phyloP scores from a whole-genome alignment of 2,888 invertebrate genomes.

The Pachymerium ferrugineum region DNA sequence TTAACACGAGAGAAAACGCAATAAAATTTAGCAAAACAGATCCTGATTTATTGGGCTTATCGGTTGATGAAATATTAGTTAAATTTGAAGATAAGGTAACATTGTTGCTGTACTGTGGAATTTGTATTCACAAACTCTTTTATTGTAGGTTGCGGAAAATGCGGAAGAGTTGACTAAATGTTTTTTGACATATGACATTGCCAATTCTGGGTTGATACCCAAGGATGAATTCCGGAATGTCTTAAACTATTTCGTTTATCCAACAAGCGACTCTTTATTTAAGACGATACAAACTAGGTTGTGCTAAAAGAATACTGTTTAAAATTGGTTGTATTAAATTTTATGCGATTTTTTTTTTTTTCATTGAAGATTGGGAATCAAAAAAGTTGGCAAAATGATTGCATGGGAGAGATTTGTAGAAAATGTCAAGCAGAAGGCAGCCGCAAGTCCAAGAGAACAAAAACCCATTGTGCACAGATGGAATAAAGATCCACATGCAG shows the following conservation, averaged over 20 bases:
- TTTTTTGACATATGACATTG: background rate
- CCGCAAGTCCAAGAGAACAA: background rate
- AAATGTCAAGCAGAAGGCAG: background rate
- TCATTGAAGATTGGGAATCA: background rate
- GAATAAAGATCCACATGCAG: background rate
- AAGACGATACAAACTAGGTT: background rate
- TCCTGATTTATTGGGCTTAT: background rate
- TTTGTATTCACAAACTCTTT: background rate
- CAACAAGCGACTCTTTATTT: background rate
- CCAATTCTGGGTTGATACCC: background rate
- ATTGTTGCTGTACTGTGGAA: background rate
- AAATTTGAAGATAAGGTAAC: background rate
- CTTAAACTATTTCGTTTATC: conserved; percentile 16
- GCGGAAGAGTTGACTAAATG: background rate
- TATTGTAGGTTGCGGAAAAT: background rate
- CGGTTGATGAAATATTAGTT: background rate
- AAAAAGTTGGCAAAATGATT: background rate
- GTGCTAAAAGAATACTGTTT: too few relatives aligned
- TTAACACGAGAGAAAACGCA: background rate
- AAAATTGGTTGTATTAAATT: background rate
- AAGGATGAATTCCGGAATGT: background rate
- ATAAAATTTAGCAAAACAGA: background rate
- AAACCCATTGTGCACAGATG: background rate
- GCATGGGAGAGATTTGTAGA: background rate
- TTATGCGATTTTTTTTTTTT: background rate